Conservation (phyloP, 2,113 vertebrate genomes). For the Chloebia gouldiae region DNA sequence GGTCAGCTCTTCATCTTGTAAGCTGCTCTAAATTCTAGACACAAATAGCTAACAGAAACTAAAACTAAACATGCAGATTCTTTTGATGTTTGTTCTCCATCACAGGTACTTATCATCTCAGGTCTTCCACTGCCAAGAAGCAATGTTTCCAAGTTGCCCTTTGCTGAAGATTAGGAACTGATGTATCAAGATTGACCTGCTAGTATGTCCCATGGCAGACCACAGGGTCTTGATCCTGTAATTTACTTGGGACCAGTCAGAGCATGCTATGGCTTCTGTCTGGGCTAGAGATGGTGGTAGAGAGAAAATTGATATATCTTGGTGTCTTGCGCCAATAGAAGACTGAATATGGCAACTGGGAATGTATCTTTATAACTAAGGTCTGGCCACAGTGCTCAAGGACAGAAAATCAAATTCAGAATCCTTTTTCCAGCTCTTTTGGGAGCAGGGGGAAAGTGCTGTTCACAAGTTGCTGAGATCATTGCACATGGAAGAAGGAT, state of each 20-base stretch:
- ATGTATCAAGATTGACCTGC: not conserved
- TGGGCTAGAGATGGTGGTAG: not conserved
- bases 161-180: not conserved
- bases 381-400: not conserved
- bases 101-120: not conserved
- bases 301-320: not conserved
- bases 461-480: not conserved
- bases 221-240: not conserved
- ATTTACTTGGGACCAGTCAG: not conserved
- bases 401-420: not conserved
- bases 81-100: not conserved
- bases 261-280: not conserved
- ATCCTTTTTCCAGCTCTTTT: not conserved
- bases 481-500: not conserved
- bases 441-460: not conserved
- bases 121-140: not conserved
- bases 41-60: not conserved
- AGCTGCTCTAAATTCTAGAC: not conserved
- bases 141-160: not conserved
- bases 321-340: not conserved
- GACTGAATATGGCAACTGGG: not conserved
- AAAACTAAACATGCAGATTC: not conserved
- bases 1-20: not conserved
- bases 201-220: not conserved
- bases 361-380: not conserved